Percentiles rank a stretch among this genome's conserved stretches.
These are phyloP conservation scores for Hippoglossus hippoglossus DNA, from an alignment of 2,797 vertebrate species.

Conservation along the genomic window DNA sequence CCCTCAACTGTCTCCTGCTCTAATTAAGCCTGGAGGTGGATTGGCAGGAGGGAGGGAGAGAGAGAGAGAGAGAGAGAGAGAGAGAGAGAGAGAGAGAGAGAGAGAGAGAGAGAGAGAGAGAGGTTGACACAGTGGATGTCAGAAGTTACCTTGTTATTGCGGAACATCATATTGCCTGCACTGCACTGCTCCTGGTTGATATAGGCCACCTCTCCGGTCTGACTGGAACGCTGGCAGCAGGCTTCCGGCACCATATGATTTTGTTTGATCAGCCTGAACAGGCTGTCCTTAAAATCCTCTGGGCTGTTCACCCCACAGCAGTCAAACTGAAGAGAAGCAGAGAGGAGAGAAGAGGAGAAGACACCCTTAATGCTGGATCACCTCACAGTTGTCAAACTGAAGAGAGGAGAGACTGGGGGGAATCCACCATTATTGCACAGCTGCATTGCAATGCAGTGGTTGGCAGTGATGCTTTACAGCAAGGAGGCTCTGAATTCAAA, in stretches of 20 bases:
- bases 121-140: constrained; percentile 40
- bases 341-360: constrained; percentile 35
- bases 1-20: constrained; percentile 67
- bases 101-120: constrained; percentile 9
- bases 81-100: constrained; percentile 1
- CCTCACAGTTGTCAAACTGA: constrained; percentile 95
- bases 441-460: background rate
- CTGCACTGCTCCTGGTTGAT: constrained; percentile 88
- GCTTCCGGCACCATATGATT: constrained; percentile 85
- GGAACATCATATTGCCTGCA: constrained; percentile 85
- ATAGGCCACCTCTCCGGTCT: constrained; percentile 80
- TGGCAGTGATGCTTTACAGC: background rate
- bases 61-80: constrained; percentile 21
- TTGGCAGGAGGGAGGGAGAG: constrained; percentile 45
- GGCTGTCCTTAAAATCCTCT: constrained; percentile 91
- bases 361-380: constrained; percentile 78
- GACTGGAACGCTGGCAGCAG: constrained; percentile 89
- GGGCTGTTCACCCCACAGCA: constrained; percentile 97
- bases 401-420: constrained; percentile 27
- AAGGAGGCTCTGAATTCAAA: background rate
- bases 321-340: constrained; percentile 85
- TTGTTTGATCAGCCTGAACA: constrained; percentile 80
- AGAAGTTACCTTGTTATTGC: constrained; percentile 91
- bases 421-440: constrained; percentile 65
- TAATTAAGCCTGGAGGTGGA: constrained; percentile 72